These are phyloP conservation scores for Schizaphis graminum DNA, from an alignment of 2,888 invertebrate genomes.

Conservation along the genomic window DNA sequence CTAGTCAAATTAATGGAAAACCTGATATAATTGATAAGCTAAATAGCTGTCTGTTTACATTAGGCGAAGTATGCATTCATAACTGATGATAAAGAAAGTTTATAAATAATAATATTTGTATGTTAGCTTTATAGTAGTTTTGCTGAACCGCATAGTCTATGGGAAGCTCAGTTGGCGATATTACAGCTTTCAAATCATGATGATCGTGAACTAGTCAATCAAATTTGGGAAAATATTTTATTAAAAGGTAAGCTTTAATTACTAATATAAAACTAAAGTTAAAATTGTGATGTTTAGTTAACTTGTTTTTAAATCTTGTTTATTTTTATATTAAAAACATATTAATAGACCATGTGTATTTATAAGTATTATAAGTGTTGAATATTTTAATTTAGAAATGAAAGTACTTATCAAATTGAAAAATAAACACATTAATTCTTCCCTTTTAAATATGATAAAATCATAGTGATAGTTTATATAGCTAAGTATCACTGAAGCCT, in stretches of 20 bases:
- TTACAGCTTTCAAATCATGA: constrained; percentile 94
- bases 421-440: neutral
- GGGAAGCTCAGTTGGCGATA: constrained; percentile 95
- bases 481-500: neutral
- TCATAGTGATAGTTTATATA: neutral
- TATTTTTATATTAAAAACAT: neutral
- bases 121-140: constrained; percentile 87
- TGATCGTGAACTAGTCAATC: constrained; percentile 88
- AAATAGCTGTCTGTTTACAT: constrained; percentile 86
- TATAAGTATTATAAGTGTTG: neutral
- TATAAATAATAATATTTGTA: constrained; percentile 45
- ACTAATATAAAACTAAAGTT: neutral
- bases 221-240: constrained; percentile 91
- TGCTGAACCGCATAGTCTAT: constrained; percentile 89
- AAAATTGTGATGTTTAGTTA: neutral
- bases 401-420: neutral
- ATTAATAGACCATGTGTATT: neutral
- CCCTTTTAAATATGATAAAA: neutral
- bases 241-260: constrained; percentile 71
- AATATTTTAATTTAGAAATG: neutral
- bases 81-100: neutral
- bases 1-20: constrained; percentile 65
- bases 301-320: neutral
- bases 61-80: constrained; percentile 77
- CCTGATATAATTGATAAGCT: constrained; percentile 78